Evolutionary conservation across 2,113 vertebrate species (phyloP).

Genomic region (Rhea pennata): DNA sequence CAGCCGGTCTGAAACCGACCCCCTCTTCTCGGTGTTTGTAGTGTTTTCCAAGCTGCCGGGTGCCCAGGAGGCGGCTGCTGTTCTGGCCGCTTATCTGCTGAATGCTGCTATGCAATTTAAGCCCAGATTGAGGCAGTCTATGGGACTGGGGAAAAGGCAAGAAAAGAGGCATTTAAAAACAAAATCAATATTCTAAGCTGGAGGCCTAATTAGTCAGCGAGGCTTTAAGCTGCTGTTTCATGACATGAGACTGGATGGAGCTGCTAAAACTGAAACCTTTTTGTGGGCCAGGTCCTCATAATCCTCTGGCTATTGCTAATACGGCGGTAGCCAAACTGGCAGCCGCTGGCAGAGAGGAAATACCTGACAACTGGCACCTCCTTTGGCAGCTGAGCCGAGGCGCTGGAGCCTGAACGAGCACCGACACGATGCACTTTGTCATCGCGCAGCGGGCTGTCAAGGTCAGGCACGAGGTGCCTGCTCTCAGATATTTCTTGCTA

Average conservation of each 20-base stretch:
- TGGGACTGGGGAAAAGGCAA: background rate
- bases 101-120: background rate
- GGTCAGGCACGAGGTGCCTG: background rate
- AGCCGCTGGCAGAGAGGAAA: background rate
- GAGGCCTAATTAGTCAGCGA: background rate
- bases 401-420: background rate
- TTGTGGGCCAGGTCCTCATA: constrained; percentile 14
- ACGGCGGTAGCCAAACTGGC: constrained; percentile 11
- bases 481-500: background rate
- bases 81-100: background rate
- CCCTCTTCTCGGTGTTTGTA: background rate
- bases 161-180: background rate
- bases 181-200: constrained; percentile 8
- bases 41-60: too few species aligned
- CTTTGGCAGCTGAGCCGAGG: background rate
- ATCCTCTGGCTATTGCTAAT: background rate
- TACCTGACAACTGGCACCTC: background rate
- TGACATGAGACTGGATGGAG: background rate
- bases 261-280: background rate
- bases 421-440: background rate
- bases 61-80: background rate
- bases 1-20: background rate
- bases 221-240: constrained; percentile 1
- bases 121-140: background rate
- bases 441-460: background rate